These are phyloP conservation scores for western clawed frog (Xenopus tropicalis) DNA, from an alignment of 2,113 vertebrate genomes.

Conservation along the genomic window DNA sequence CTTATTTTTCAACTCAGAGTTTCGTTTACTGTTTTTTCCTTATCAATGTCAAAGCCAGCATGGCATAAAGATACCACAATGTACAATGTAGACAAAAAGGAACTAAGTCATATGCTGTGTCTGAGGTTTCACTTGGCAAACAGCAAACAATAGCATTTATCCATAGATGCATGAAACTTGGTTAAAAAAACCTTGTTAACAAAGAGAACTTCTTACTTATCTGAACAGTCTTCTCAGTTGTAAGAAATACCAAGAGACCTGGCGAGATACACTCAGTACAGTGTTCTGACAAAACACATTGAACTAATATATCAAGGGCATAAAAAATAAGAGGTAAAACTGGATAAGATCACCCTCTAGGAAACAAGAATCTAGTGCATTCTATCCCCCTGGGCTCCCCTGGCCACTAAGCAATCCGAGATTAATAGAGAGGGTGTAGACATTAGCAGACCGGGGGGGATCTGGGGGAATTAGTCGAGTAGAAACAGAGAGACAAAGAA, in stretches of 20 bases:
- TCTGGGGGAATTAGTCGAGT: slow-evolving; percentile 41
- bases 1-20: too few relatives aligned
- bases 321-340: slow-evolving; percentile 13
- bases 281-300: slow-evolving; percentile 1
- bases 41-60: too few relatives aligned
- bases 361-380: slow-evolving; percentile 29
- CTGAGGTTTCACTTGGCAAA: neutral
- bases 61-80: too few relatives aligned
- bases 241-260: neutral
- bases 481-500: slow-evolving; percentile 43
- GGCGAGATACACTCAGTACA: slow-evolving; percentile 4
- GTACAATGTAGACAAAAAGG: too few relatives aligned
- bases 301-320: neutral
- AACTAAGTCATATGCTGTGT: neutral
- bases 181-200: neutral
- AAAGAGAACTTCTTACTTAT: neutral
- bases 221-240: slow-evolving; percentile 7
- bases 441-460: slow-evolving; percentile 39
- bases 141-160: too few relatives aligned
- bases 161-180: neutral
- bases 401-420: slow-evolving; percentile 38
- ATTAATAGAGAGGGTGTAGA: slow-evolving; percentile 41
- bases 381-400: slow-evolving; percentile 19
- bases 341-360: slow-evolving; percentile 21
- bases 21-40: too few relatives aligned